Percentiles rank a stretch among this genome's conserved stretches.
These are phyloP conservation scores for Onychomys leucogaster DNA, from an alignment of 2,797 vertebrate genomes.

Conservation along the genomic window DNA sequence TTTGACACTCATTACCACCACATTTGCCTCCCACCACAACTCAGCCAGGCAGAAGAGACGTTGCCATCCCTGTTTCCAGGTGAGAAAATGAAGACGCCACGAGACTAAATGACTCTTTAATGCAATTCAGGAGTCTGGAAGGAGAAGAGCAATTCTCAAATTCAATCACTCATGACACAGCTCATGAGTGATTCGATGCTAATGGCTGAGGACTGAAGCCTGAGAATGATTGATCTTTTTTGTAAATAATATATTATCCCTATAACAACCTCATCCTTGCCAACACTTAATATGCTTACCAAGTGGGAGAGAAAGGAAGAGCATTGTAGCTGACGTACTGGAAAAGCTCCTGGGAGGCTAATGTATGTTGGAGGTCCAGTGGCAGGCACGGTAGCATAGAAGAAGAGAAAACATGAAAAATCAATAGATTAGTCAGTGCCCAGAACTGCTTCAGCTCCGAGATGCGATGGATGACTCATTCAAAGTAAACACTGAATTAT, in stretches of 20 bases:
- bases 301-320: background rate
- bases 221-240: constrained; percentile 55
- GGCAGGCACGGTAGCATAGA: background rate
- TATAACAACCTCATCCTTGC: constrained; percentile 57
- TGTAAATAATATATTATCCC: constrained; percentile 64
- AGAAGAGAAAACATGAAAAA: background rate
- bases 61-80: constrained; percentile 12
- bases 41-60: background rate
- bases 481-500: background rate
- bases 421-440: background rate
- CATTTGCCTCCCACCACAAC: background rate
- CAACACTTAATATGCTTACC: background rate
- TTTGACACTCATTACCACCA: background rate
- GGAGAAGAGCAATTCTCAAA: constrained; percentile 21
- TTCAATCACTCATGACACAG: constrained; percentile 45
- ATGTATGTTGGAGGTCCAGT: background rate
- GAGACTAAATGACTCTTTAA: constrained; percentile 33
- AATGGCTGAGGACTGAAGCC: constrained; percentile 34
- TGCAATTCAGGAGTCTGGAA: constrained; percentile 41
- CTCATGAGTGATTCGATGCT: constrained; percentile 40
- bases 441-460: background rate
- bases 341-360: background rate
- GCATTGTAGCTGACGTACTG: background rate
- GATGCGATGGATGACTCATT: background rate
- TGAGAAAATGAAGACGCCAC: constrained; percentile 54